These are phyloP conservation scores for Cardinalis cardinalis DNA, from an alignment of 2,113 vertebrate species.

Conservation along the genomic window DNA sequence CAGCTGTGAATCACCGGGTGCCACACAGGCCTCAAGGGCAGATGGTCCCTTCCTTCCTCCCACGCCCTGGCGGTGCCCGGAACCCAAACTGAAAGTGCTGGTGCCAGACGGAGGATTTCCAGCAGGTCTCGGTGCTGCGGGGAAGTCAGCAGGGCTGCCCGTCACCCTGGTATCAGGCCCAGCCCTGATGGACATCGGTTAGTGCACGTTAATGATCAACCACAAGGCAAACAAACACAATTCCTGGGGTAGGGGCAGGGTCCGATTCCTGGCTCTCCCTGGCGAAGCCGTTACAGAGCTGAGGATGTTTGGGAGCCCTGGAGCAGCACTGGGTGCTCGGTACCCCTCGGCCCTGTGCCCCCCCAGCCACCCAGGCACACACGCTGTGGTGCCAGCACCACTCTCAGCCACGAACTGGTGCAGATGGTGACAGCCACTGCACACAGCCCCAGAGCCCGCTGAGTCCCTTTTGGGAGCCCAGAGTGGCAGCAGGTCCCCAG, in stretches of 20 bases:
- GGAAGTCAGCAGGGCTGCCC: neutral
- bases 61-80: accelerated
- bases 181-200: neutral
- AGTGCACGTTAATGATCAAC: neutral
- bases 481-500: neutral
- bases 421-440: accelerated
- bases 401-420: neutral
- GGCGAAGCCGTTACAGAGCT: accelerated
- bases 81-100: neutral
- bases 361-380: neutral
- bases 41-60: neutral
- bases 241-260: neutral
- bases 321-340: accelerated
- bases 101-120: neutral
- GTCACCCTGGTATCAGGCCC: neutral
- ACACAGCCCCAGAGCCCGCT: neutral
- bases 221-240: neutral
- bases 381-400: accelerated
- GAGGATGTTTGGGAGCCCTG: neutral
- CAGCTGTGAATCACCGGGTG: neutral
- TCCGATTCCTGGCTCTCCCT: neutral
- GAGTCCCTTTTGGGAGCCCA: neutral
- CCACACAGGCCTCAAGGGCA: neutral
- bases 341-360: accelerated
- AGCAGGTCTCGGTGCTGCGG: neutral